phyloP scores from a whole-genome alignment of 2,888 invertebrate genomes.

The Melipona bicolor region DNA sequence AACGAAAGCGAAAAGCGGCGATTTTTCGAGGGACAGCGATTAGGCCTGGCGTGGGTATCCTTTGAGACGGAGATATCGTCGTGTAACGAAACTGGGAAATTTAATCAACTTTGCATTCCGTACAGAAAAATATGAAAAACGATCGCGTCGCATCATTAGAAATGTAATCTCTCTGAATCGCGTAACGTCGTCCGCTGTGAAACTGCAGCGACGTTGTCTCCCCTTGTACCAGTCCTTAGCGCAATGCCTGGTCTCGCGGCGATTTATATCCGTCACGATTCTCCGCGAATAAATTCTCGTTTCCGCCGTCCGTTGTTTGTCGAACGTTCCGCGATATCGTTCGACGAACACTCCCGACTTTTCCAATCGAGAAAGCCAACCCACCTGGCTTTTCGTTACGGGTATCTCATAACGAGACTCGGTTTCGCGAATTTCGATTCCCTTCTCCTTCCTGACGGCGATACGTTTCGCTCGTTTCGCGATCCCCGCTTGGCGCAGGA shows the following conservation, averaged over 20 bases:
- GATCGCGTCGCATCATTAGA: background rate
- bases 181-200: background rate
- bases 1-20: no score
- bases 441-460: background rate
- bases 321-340: conserved; percentile 9
- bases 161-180: background rate
- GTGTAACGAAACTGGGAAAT: background rate
- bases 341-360: background rate
- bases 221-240: background rate
- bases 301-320: conserved; percentile 5
- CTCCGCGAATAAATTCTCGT: conserved; percentile 23
- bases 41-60: no score
- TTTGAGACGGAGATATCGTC: background rate
- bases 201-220: background rate
- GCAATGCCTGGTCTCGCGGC: background rate
- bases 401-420: background rate
- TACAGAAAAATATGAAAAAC: background rate
- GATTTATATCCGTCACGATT: conserved; percentile 4
- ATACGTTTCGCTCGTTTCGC: background rate
- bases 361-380: background rate
- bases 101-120: background rate
- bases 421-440: background rate
- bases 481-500: background rate
- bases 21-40: no score
- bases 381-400: background rate